These are phyloP conservation scores for Leptopilina syphax DNA, from an alignment of 2,888 invertebrate genomes.

Conservation along the genomic window DNA sequence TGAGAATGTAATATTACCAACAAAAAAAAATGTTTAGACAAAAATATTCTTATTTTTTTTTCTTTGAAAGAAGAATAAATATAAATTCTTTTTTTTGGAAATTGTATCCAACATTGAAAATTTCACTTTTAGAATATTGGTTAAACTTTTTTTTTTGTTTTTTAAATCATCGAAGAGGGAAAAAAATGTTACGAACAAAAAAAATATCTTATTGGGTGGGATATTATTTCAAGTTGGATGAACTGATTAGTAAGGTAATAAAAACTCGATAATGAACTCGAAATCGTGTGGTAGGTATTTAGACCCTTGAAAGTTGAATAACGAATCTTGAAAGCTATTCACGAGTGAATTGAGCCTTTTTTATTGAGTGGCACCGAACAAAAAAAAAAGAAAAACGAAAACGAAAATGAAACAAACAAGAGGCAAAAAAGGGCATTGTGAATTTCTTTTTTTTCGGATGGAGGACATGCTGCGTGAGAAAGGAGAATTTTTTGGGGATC, in stretches of 20 bases:
- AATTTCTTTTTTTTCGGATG: slow-evolving; percentile 16
- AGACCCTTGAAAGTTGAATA: slow-evolving; percentile 23
- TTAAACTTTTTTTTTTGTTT: no score
- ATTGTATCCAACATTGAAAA: no score
- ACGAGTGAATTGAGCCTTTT: slow-evolving; percentile 3
- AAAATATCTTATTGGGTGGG: not conserved
- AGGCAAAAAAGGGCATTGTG: slow-evolving; percentile 33
- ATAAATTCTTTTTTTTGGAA: no score
- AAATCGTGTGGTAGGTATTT: not conserved
- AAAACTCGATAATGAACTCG: not conserved
- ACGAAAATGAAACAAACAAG: slow-evolving; percentile 28
- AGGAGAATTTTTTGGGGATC: slow-evolving; percentile 4
- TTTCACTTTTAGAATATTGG: no score
- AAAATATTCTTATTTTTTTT: no score
- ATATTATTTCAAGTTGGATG: not conserved
- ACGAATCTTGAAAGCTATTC: not conserved
- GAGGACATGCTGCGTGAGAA: slow-evolving; percentile 28
- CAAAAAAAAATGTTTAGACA: no score
- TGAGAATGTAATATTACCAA: no score
- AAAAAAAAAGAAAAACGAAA: slow-evolving; percentile 27
- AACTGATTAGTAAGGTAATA: slow-evolving; percentile 12
- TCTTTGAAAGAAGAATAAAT: no score
- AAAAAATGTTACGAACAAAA: no score
- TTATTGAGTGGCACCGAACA: slow-evolving; percentile 30
- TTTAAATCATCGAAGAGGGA: no score